Evolutionary conservation across 2,113 vertebrate genomes (phyloP).

Genomic region (Psophia crepitans): DNA sequence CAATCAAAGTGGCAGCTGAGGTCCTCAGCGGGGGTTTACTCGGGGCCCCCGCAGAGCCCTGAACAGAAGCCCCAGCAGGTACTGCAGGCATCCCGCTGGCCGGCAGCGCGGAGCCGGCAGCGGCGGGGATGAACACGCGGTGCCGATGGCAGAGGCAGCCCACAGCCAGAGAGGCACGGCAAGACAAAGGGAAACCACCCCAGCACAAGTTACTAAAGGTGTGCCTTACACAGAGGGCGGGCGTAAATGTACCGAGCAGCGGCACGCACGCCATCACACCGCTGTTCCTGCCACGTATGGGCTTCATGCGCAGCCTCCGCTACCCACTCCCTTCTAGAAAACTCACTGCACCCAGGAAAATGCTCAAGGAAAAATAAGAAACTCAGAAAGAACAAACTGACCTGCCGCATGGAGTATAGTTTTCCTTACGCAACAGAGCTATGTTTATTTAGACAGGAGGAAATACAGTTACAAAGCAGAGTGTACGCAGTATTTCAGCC

Average conservation of each 20-base stretch:
- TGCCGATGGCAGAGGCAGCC: fast-evolving
- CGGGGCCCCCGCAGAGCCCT: slow-evolving; percentile 43
- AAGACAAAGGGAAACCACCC: background rate
- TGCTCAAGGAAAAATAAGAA: background rate
- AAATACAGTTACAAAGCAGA: background rate
- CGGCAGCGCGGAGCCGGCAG: background rate
- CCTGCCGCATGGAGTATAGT: background rate
- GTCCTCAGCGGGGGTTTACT: slow-evolving; percentile 66
- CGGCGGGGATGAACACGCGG: background rate
- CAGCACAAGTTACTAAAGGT: background rate
- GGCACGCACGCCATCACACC: fast-evolving
- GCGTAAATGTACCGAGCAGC: background rate
- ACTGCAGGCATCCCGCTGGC: slow-evolving; percentile 11
- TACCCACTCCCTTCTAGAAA: background rate
- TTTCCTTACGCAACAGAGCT: background rate
- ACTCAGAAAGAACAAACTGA: background rate
- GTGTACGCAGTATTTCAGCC: background rate
- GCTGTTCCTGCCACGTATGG: fast-evolving
- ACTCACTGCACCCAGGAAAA: background rate
- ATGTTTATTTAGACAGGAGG: background rate
- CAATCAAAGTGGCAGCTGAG: slow-evolving; percentile 74
- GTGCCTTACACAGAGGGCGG: background rate
- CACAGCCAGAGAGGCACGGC: background rate
- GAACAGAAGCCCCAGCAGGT: slow-evolving; percentile 70
- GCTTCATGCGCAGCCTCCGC: background rate